Conservation (phyloP, 2,797 vertebrate genomes). For the Mus minutoides region DNA sequence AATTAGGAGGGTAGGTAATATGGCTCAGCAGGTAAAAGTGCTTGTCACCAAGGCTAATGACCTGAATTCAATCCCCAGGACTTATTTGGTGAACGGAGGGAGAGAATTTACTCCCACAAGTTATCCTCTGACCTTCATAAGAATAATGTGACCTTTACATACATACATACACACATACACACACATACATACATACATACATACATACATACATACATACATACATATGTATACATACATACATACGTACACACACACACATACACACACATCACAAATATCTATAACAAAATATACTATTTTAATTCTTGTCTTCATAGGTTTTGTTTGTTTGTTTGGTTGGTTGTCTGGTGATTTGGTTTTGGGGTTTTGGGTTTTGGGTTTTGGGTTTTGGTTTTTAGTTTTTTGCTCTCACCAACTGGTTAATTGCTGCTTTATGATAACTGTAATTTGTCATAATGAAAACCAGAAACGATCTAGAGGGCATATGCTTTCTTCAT, state of each 20-base stretch:
- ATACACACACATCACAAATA: no score
- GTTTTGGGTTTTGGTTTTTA: neutral
- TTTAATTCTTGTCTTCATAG: neutral
- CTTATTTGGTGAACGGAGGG: neutral
- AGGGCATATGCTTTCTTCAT: constrained; percentile 48
- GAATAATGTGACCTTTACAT: no score
- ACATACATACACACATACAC: neutral
- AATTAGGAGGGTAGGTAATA: neutral
- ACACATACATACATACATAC: neutral
- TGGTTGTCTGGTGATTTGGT: neutral
- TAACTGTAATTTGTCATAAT: constrained; percentile 57
- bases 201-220: neutral
- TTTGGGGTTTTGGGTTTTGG: neutral
- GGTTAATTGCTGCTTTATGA: neutral
- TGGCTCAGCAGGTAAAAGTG: neutral
- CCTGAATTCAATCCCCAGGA: neutral
- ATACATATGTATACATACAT: neutral
- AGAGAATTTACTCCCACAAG: neutral
- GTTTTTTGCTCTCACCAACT: neutral
- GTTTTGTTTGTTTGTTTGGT: neutral
- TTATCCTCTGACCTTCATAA: neutral
- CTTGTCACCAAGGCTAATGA: neutral
- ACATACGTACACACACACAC: neutral
- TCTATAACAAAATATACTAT: neutral
- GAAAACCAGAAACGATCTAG: constrained; percentile 60